Conservation (phyloP, 2,888 invertebrate species). For the Leptogaster cylindrica region DNA sequence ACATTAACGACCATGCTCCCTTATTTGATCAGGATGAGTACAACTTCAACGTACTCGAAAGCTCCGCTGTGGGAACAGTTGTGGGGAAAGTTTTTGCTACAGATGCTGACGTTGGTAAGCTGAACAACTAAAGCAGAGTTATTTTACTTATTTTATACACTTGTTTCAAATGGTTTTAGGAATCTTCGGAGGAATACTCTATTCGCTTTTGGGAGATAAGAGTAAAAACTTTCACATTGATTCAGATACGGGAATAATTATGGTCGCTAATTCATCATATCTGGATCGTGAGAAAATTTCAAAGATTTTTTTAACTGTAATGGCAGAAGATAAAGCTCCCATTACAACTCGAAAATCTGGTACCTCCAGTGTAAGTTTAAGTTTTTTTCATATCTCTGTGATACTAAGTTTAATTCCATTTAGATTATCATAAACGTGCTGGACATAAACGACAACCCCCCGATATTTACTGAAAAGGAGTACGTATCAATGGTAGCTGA, state of each 20-base stretch:
- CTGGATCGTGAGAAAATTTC: constrained; percentile 79
- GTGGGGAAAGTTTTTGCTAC: constrained; percentile 76
- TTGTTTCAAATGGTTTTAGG: constrained; percentile 60
- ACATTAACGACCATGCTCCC: constrained; percentile 89
- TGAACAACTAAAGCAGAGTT: background rate
- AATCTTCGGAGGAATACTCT: constrained; percentile 77
- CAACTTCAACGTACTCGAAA: constrained; percentile 76
- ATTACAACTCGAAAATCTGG: constrained; percentile 71
- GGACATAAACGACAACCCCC: constrained; percentile 90
- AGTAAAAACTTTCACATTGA: constrained; percentile 77
- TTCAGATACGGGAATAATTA: constrained; percentile 74
- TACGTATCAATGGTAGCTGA: constrained; percentile 85
- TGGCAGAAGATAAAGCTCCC: constrained; percentile 82
- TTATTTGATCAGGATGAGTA: constrained; percentile 73
- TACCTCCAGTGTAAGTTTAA: constrained; percentile 72
- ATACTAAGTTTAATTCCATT: constrained; percentile 15
- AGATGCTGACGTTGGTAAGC: constrained; percentile 77
- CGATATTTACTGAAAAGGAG: constrained; percentile 76
- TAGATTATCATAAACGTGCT: constrained; percentile 76
- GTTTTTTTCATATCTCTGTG: constrained; percentile 27
- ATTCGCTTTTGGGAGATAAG: constrained; percentile 77
- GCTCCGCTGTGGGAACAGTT: constrained; percentile 74
- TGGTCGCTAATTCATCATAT: constrained; percentile 72
- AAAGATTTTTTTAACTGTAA: constrained; percentile 76
- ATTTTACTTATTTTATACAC: too few relatives aligned